phyloP scores from a whole-genome alignment of 2,888 invertebrate genomes.

The Ichneumoninae sp. region DNA sequence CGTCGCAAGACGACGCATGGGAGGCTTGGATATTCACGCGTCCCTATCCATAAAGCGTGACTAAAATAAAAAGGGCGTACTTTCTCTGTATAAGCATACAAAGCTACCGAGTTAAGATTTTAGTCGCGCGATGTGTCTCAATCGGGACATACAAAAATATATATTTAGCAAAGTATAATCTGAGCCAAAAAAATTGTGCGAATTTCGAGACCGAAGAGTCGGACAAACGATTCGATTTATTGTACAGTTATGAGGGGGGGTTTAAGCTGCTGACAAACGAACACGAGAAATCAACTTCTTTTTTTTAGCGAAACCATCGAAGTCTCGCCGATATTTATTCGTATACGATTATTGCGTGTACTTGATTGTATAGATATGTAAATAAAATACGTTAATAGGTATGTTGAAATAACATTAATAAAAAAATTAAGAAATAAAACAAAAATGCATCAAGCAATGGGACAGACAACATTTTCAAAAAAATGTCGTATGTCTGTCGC shows the following conservation, averaged over 20 bases:
- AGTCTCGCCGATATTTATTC: constrained; percentile 47
- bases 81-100: background rate
- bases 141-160: background rate
- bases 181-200: constrained; percentile 32
- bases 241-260: constrained; percentile 37
- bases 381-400: constrained; percentile 53
- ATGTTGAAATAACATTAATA: constrained; percentile 12
- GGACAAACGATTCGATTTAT: constrained; percentile 5
- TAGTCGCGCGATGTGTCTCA: background rate
- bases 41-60: background rate
- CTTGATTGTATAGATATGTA: constrained; percentile 64
- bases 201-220: background rate
- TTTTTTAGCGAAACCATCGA: constrained; percentile 30
- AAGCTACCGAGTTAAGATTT: background rate
- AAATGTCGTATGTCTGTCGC: constrained; percentile 7
- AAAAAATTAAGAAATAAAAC: background rate
- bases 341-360: constrained; percentile 41
- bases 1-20: background rate
- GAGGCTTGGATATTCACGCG: background rate
- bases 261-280: constrained; percentile 37
- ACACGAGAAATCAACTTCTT: constrained; percentile 9
- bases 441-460: constrained; percentile 6
- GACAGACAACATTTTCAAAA: constrained; percentile 2
- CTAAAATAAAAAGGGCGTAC: background rate
- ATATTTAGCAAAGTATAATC: constrained; percentile 15